A percentile compares a stretch with the other conserved stretches of the same genome.
Evolutionary conservation across 1,140 invertebrate species (phyloP).

Genomic region (Octopus sinensis): DNA sequence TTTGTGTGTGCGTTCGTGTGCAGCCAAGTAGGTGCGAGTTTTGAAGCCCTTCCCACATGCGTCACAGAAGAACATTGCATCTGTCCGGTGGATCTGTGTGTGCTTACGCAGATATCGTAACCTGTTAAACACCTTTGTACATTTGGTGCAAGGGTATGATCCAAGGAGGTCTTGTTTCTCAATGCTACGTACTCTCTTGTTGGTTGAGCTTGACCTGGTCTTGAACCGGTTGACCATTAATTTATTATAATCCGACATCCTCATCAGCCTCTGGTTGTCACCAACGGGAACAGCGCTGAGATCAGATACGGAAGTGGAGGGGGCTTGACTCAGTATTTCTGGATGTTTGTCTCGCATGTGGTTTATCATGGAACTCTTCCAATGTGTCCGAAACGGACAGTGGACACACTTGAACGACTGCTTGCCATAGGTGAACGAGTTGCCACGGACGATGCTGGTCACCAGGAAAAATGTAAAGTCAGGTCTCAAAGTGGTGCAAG

Average conservation of each 20-base stretch:
- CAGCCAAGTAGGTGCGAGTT: conserved; percentile 37
- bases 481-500: background rate
- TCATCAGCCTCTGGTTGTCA: conserved; percentile 31
- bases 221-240: conserved; percentile 9
- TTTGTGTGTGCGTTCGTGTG: conserved; percentile 44
- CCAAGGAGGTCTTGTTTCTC: conserved; percentile 49
- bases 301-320: conserved; percentile 28
- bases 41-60: conserved; percentile 52
- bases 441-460: conserved; percentile 25
- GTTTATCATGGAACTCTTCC: conserved; percentile 36
- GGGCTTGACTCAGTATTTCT: conserved; percentile 25
- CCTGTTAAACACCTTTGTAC: conserved; percentile 48
- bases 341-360: conserved; percentile 42
- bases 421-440: conserved; percentile 29
- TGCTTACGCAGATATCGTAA: conserved; percentile 50
- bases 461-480: conserved; percentile 46
- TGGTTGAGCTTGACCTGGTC: conserved; percentile 18
- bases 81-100: conserved; percentile 33
- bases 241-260: conserved; percentile 38
- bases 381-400: conserved; percentile 38
- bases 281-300: conserved; percentile 11
- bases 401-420: conserved; percentile 43
- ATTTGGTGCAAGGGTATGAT: conserved; percentile 39
- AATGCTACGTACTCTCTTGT: conserved; percentile 25
- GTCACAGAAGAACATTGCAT: conserved; percentile 44